Percentiles rank a stretch among this genome's conserved stretches.
phyloP scores from a whole-genome alignment of 2,797 vertebrate genomes.

The Odontamblyopus lacepedii region DNA sequence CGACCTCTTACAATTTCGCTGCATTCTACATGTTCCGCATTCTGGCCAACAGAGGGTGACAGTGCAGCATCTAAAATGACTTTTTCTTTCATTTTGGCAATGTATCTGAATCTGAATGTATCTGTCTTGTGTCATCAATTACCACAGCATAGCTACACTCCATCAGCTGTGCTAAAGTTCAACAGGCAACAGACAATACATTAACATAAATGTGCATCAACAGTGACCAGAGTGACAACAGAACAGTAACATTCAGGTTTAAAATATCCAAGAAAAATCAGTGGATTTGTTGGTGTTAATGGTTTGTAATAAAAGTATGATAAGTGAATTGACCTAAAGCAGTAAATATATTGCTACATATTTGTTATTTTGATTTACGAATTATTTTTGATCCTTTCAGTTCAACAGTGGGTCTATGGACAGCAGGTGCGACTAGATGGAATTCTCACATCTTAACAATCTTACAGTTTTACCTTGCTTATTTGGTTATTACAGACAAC shows the following conservation, averaged over 20 bases:
- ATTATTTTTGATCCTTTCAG: neutral
- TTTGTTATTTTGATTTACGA: neutral
- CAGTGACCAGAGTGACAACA: too few relatives aligned
- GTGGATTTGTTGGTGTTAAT: too few relatives aligned
- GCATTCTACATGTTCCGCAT: neutral
- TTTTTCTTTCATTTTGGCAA: neutral
- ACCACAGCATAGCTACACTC: neutral
- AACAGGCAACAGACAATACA: too few relatives aligned
- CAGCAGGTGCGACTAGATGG: too few relatives aligned
- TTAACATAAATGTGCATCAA: too few relatives aligned
- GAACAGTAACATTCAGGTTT: too few relatives aligned
- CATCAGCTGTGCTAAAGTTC: neutral
- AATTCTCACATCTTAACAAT: too few relatives aligned
- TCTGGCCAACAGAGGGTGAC: constrained; percentile 43
- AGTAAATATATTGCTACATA: neutral
- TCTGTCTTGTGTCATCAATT: neutral
- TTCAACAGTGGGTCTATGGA: neutral
- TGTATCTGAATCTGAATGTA: neutral
- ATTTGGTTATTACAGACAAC: too few relatives aligned
- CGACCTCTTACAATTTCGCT: neutral
- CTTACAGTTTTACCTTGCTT: too few relatives aligned
- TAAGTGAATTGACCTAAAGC: neutral
- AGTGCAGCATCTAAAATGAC: constrained; percentile 4
- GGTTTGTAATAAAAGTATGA: too few relatives aligned
- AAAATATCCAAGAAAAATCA: too few relatives aligned